A percentile compares a stretch with the other conserved stretches of the same genome.
Conservation (phyloP, 2,113 vertebrate species). For the Mormoops blainvillei region DNA sequence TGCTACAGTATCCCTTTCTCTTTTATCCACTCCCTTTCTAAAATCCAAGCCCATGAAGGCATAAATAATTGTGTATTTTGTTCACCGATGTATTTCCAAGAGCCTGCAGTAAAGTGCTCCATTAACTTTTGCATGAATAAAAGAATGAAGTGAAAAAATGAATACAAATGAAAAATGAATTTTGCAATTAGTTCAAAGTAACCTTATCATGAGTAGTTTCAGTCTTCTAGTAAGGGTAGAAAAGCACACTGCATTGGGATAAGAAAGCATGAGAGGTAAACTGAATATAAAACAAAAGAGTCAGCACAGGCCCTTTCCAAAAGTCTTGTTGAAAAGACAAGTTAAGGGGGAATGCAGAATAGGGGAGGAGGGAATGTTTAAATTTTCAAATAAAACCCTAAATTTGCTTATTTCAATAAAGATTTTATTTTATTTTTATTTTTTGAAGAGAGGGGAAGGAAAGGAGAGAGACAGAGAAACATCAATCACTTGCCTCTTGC, state of each 20-base stretch:
- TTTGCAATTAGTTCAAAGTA: not conserved
- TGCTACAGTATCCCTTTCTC: not conserved
- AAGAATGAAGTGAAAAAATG: not conserved
- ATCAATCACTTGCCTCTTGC: no score
- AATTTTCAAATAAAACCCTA: not conserved
- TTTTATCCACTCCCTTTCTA: not conserved
- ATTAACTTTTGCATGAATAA: not conserved
- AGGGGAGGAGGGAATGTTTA: not conserved
- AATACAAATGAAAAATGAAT: not conserved
- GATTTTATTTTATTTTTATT: no score
- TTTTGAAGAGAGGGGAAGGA: no score
- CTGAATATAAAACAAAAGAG: not conserved
- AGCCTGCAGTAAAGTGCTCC: conserved; percentile 16
- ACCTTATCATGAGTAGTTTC: not conserved
- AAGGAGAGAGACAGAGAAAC: no score
- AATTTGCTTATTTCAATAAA: not conserved
- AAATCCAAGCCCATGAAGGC: not conserved
- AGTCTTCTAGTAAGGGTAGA: not conserved
- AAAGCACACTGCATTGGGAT: not conserved
- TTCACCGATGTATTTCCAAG: not conserved
- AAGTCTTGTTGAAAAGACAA: not conserved
- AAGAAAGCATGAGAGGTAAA: not conserved
- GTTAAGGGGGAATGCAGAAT: not conserved
- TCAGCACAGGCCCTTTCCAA: not conserved
- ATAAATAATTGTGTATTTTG: conserved; percentile 4